A percentile compares a stretch with the other conserved stretches of the same genome.
Conservation (phyloP, 1,140 invertebrate genomes). For the Neuroterus valhalla region DNA sequence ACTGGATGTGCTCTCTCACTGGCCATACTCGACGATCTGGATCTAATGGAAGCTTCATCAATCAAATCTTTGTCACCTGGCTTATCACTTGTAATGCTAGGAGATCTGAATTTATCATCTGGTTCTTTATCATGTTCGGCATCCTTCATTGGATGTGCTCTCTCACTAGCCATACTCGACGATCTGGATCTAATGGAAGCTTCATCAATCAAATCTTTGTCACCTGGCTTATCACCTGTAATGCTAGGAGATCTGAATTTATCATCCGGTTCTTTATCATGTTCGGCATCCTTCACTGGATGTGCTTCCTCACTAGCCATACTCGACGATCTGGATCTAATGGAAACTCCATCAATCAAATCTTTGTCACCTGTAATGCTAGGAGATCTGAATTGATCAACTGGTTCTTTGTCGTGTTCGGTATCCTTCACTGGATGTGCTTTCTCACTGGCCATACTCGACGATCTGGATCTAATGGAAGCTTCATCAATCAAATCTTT, state of each 20-base stretch:
- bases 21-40: conserved; percentile 12
- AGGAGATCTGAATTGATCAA: neutral
- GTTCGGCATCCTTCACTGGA: too few species aligned
- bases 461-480: conserved; percentile 36
- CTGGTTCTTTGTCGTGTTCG: too few species aligned
- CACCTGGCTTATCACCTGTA: too few species aligned
- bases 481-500: conserved; percentile 27
- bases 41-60: neutral
- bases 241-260: too few species aligned
- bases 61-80: conserved; percentile 31
- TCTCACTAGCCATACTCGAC: too few species aligned
- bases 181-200: too few species aligned
- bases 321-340: conserved; percentile 35
- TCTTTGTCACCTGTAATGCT: conserved; percentile 2
- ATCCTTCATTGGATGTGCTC: too few species aligned
- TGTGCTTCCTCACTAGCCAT: conserved; percentile 21
- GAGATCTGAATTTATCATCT: too few species aligned
- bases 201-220: too few species aligned
- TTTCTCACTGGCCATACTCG: conserved; percentile 35
- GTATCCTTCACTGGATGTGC: conserved; percentile 1
- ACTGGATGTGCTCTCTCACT: conserved; percentile 24
- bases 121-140: too few species aligned
- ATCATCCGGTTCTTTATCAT: too few species aligned
- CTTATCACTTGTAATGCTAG: too few species aligned
- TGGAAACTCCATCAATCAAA: conserved; percentile 5